These are phyloP conservation scores for Dendronephthya gigantea DNA, from an alignment of 64 coral and sea anemone genomes.

Conservation along the genomic window DNA sequence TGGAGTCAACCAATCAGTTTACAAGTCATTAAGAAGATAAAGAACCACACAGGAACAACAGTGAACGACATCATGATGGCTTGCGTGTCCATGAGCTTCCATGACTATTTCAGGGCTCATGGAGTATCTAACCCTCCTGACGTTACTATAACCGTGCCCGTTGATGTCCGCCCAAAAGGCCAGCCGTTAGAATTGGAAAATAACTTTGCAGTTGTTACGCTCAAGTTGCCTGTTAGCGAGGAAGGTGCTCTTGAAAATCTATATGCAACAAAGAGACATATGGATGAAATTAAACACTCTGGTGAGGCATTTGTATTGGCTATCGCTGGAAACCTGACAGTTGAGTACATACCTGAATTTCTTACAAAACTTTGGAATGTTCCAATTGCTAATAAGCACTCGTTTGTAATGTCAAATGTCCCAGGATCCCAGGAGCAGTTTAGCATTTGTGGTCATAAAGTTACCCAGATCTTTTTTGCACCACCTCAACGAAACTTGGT, in stretches of 20 bases:
- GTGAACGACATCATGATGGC: constrained; percentile 87
- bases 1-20: constrained; percentile 65
- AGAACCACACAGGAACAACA: constrained; percentile 63
- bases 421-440: constrained; percentile 56
- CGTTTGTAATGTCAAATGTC: constrained; percentile 84
- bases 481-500: constrained; percentile 66
- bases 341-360: constrained; percentile 56
- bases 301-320: constrained; percentile 62
- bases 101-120: constrained; percentile 57
- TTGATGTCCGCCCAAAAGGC: constrained; percentile 55
- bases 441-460: constrained; percentile 14
- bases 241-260: constrained; percentile 40
- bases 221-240: constrained; percentile 46
- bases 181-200: constrained; percentile 47
- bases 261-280: constrained; percentile 54
- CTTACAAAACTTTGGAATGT: constrained; percentile 28
- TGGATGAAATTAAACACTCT: constrained; percentile 62
- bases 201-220: constrained; percentile 64
- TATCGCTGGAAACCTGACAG: constrained; percentile 24
- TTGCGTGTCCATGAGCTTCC: constrained; percentile 55
- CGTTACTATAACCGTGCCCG: constrained; percentile 56
- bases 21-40: constrained; percentile 60
- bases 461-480: constrained; percentile 56
- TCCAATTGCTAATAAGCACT: constrained; percentile 39
- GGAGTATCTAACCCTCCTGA: constrained; percentile 55